Conservation (phyloP, 2,797 vertebrate genomes). For the Brotogeris chrysoptera region DNA sequence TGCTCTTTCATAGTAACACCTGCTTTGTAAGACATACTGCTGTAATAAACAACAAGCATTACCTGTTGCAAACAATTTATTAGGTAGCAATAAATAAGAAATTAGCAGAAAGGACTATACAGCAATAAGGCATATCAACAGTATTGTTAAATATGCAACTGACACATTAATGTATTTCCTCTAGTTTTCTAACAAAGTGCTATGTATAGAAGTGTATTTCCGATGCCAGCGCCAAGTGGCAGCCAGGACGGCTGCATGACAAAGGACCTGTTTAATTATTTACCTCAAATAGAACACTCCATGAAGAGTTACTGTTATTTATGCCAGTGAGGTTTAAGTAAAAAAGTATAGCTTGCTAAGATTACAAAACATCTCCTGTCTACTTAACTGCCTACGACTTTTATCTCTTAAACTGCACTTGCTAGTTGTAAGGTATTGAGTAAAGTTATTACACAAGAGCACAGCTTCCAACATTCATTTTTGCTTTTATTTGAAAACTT, state of each 20-base stretch:
- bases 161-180: neutral
- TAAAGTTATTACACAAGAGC: conserved; percentile 26
- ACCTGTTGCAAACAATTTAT: conserved; percentile 48
- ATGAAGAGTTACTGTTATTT: neutral
- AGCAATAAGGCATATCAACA: conserved; percentile 37
- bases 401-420: conserved; percentile 13
- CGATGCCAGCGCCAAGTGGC: neutral
- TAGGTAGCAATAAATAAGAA: conserved; percentile 52
- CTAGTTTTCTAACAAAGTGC: conserved; percentile 40
- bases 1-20: neutral
- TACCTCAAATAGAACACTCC: neutral
- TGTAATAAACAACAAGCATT: neutral
- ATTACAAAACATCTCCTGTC: conserved; percentile 7
- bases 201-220: conserved; percentile 4
- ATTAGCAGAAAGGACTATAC: conserved; percentile 25
- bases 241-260: neutral
- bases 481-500: conserved; percentile 33
- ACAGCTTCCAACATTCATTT: conserved; percentile 33
- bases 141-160: conserved; percentile 1
- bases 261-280: neutral
- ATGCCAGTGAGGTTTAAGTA: conserved; percentile 2
- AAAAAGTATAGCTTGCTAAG: conserved; percentile 12
- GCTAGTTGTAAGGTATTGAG: neutral
- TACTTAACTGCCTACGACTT: neutral
- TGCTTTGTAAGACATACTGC: neutral